Evolutionary conservation across 2,113 vertebrate species (phyloP).

Genomic region (Fregetta grallaria): DNA sequence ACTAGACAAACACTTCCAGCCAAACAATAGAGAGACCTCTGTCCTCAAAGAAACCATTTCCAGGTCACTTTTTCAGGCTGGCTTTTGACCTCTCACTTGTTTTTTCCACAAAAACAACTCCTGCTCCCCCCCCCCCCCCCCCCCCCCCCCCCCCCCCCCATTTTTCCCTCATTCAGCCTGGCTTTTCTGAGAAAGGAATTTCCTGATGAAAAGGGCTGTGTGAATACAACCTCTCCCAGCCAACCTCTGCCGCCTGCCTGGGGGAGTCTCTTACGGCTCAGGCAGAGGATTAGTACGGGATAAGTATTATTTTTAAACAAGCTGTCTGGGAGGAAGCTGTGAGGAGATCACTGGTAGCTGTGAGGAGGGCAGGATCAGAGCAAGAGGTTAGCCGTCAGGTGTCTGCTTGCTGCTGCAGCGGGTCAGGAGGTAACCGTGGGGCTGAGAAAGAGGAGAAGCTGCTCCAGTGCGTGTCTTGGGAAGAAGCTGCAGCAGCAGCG

Average conservation of each 20-base stretch:
- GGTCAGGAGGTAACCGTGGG: neutral
- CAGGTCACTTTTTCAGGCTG: constrained; percentile 63
- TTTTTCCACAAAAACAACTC: constrained; percentile 79
- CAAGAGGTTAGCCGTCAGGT: constrained; percentile 53
- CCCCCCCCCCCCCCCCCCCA: constrained; percentile 34
- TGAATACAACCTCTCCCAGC: constrained; percentile 51
- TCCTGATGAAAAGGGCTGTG: constrained; percentile 59
- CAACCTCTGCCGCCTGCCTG: constrained; percentile 46
- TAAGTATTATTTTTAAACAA: constrained; percentile 57
- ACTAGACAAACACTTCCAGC: constrained; percentile 33
- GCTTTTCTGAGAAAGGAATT: constrained; percentile 76
- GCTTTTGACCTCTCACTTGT: constrained; percentile 61
- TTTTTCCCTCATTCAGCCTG: constrained; percentile 30
- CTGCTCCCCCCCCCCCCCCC: constrained; percentile 6
- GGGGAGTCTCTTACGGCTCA: constrained; percentile 13
- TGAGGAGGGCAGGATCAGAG: constrained; percentile 5
- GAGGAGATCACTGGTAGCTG: constrained; percentile 29
- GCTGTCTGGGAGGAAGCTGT: constrained; percentile 68
- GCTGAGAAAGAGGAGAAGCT: neutral
- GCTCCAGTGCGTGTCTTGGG: neutral
- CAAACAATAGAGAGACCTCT: constrained; percentile 70
- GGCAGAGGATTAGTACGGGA: neutral
- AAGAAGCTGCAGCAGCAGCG: neutral
- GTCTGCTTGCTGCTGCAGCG: neutral
- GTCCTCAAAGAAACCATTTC: constrained; percentile 68